Evolutionary conservation across 2,113 vertebrate genomes (phyloP), one percentile per base, ranked within the genome.

Genomic region (Forbesichthys papilliferus): DNA sequence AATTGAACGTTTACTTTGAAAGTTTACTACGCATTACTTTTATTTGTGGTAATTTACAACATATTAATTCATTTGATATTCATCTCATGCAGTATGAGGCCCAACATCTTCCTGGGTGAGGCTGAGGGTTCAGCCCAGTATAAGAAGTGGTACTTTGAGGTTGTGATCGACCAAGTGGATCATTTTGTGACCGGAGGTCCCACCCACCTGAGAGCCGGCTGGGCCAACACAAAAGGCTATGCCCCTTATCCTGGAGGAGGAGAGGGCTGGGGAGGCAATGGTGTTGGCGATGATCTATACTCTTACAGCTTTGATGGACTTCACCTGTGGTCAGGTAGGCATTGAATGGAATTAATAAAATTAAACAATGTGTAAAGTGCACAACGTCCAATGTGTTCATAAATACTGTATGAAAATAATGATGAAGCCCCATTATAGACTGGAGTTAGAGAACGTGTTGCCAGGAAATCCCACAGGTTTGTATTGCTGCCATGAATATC

Each of bases 201-300:
- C 46, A 95, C 96, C 3, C 96, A 98, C 84, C 86, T 99, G 53
- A 92, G 97, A 33, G 95, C 98, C 47, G 97, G 97, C 85, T 99
- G 97, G 97, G 97, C 96, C 67, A 96, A 93, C 63, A 95, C 95
- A 14, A 94, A 93, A 72, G 97, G 97, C 66, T 99, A 99, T 10
- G 97, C 96, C 36, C 97, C 97, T 0, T 99, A 99, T 86, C 97
- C 97, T 0, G 97, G 97, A 55, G 96, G 96, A 80, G 97, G 97
- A 78, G 97, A 99, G 89, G 97, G 97, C 46, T 99, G 97, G 97
- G 97, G 97, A 34, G 96, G 96, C 76, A 99, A 98, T 0, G 97
- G 97, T 11, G 96, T 94, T 42, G 96, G 97, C 0, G 97, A 99
- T 70, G 97, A 99, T 76, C 92, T 99, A 1, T 96, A 96, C 87